These are phyloP conservation scores for Spilogale gracilis DNA, from an alignment of 2,113 vertebrate genomes.

Conservation along the genomic window DNA sequence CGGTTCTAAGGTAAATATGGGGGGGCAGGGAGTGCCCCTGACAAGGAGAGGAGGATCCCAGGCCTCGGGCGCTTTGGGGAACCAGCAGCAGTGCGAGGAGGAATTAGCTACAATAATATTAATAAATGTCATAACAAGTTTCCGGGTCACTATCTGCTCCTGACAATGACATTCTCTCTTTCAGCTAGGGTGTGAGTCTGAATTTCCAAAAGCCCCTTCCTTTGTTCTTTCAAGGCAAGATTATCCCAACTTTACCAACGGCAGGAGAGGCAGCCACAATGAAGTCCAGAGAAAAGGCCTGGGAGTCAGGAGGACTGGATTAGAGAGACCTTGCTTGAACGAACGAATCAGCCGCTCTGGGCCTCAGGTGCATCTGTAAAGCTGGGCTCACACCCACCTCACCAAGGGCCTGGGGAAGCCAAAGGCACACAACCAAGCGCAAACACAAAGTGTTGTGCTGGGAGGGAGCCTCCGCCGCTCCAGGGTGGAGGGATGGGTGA, in stretches of 20 bases:
- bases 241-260: conserved; percentile 63
- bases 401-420: not conserved
- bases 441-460: not conserved
- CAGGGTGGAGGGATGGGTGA: not conserved
- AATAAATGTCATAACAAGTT: conserved; percentile 73
- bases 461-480: not conserved
- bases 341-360: not conserved
- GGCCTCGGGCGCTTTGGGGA: conserved; percentile 30
- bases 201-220: conserved; percentile 59
- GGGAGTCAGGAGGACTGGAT: not conserved
- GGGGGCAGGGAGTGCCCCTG: conserved; percentile 58
- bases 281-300: not conserved
- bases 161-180: conserved; percentile 73
- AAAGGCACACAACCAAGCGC: not conserved
- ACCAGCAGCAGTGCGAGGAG: not conserved
- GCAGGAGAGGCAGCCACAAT: conserved; percentile 31
- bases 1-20: conserved; percentile 81
- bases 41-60: conserved; percentile 10
- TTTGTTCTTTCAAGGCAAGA: conserved; percentile 70
- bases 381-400: not conserved
- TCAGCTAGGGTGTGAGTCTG: conserved; percentile 10
- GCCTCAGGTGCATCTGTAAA: not conserved
- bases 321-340: not conserved
- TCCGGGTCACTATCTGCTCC: conserved; percentile 67
- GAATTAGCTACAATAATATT: conserved; percentile 77